Evolutionary conservation across 2,797 vertebrate species (phyloP).

Genomic region (Anabas testudineus): DNA sequence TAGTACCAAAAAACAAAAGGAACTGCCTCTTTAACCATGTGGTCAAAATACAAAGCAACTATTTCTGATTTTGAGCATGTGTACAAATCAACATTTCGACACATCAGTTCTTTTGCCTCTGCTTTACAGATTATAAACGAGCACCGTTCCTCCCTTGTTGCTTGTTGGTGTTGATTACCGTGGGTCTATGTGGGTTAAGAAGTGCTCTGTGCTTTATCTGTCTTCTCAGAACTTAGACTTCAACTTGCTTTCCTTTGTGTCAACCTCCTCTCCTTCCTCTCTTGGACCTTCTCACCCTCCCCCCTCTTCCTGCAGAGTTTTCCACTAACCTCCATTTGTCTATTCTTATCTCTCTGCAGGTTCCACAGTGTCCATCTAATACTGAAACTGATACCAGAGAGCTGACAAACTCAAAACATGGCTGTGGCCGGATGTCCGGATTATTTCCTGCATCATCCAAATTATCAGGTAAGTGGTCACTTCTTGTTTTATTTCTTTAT

Average conservation of each 20-base stretch:
- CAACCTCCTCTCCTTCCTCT: conserved; percentile 34
- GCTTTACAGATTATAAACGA: not conserved
- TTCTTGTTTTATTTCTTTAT: not conserved
- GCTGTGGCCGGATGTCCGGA: conserved; percentile 92
- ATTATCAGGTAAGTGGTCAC: conserved; percentile 86
- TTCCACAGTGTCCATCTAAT: conserved; percentile 70
- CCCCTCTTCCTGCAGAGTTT: conserved; percentile 29
- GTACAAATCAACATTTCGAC: not conserved
- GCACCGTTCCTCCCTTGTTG: conserved; percentile 8
- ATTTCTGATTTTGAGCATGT: not conserved
- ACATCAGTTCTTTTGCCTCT: not conserved
- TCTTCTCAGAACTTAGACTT: conserved; percentile 56
- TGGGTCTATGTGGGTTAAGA: conserved; percentile 77
- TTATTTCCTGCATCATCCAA: conserved; percentile 91
- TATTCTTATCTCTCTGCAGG: conserved; percentile 68
- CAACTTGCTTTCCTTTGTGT: conserved; percentile 48
- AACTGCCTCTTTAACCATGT: not conserved
- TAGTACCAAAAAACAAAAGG: not conserved
- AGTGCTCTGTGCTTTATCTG: conserved; percentile 77
- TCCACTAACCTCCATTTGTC: conserved; percentile 56
- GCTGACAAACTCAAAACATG: conserved; percentile 80
- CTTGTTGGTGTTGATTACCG: conserved; percentile 60
- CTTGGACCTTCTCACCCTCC: conserved; percentile 5
- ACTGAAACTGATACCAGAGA: conserved; percentile 73
- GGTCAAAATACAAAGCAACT: not conserved